Evolutionary conservation across 2,797 vertebrate genomes (phyloP).

Genomic region (Phataginus tricuspis): DNA sequence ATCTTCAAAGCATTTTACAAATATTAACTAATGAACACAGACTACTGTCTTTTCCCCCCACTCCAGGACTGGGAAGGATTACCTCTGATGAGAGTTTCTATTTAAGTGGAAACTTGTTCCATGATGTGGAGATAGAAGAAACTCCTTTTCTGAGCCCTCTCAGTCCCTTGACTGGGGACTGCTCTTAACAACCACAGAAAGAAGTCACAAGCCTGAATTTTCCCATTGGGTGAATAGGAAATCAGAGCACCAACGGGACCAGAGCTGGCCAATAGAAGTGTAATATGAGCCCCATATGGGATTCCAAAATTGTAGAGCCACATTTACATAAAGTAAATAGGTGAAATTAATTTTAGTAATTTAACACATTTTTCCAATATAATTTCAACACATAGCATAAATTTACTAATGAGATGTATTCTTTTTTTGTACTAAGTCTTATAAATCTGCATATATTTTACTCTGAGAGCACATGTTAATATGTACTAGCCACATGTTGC

Average conservation of each 20-base stretch:
- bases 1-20: constrained; percentile 76
- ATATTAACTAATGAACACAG: constrained; percentile 73
- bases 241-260: fast-evolving
- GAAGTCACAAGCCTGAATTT: fast-evolving
- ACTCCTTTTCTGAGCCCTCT: background rate
- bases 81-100: background rate
- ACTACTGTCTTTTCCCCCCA: background rate
- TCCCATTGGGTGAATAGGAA: background rate
- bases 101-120: background rate
- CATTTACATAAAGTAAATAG: background rate
- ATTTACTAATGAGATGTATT: background rate
- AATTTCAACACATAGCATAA: background rate
- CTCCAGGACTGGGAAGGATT: background rate
- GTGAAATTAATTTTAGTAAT: background rate
- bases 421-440: background rate
- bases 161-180: background rate
- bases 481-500: fast-evolving
- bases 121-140: background rate
- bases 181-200: fast-evolving
- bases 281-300: background rate
- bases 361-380: background rate
- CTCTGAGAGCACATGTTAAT: background rate
- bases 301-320: background rate
- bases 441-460: background rate
- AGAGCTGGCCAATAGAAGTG: background rate